A percentile compares a stretch with the other conserved stretches of the same genome.
Conservation (phyloP, 2,888 invertebrate genomes). For the Achlya flavicornis region DNA sequence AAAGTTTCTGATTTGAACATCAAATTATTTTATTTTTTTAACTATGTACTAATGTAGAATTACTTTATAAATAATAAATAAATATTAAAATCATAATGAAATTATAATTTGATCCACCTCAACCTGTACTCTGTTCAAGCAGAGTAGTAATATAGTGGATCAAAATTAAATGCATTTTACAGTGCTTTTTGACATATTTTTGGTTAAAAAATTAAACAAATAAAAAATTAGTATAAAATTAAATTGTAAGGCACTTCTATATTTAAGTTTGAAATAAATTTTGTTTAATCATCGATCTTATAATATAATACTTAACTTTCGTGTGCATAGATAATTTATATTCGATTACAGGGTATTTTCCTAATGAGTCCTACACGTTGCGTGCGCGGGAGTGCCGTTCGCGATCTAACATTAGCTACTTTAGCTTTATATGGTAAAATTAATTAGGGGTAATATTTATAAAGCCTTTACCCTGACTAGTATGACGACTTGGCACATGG, state of each 20-base stretch:
- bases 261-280: conserved; percentile 70
- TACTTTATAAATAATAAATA: conserved; percentile 15
- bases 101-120: conserved; percentile 49
- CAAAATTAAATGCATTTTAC: conserved; percentile 76
- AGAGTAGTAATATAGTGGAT: conserved; percentile 56
- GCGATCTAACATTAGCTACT: conserved; percentile 41
- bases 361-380: conserved; percentile 46
- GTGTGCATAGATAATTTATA: conserved; percentile 50
- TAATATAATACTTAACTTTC: conserved; percentile 60
- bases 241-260: conserved; percentile 83
- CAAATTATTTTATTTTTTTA: conserved; percentile 9
- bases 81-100: conserved; percentile 52
- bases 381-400: conserved; percentile 17
- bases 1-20: conserved; percentile 5
- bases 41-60: conserved; percentile 13
- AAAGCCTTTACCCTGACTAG: conserved; percentile 77
- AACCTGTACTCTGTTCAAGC: conserved; percentile 50
- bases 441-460: conserved; percentile 52
- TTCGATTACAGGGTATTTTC: conserved; percentile 51
- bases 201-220: conserved; percentile 54
- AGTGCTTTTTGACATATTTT: conserved; percentile 56
- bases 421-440: conserved; percentile 45
- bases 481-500: conserved; percentile 71
- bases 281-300: conserved; percentile 61
- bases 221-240: conserved; percentile 70